phyloP scores from a whole-genome alignment of 2,113 vertebrate genomes.

The Macquaria australasica region DNA sequence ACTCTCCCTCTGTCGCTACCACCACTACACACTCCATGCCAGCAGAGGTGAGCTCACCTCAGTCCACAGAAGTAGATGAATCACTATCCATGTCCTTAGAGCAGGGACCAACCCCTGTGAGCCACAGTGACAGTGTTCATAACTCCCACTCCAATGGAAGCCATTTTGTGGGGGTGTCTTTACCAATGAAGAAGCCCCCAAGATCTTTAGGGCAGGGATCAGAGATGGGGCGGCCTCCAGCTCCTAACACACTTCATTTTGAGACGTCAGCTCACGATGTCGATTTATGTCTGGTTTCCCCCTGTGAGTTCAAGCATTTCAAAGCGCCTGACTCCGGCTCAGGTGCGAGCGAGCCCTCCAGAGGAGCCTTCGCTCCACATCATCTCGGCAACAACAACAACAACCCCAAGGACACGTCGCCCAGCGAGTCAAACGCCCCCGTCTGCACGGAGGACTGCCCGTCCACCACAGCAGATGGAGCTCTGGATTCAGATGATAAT shows the following conservation, averaged over 20 bases:
- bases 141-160: conserved; percentile 72
- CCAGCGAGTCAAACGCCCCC: conserved; percentile 89
- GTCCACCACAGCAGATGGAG: conserved; percentile 86
- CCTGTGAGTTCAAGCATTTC: conserved; percentile 95
- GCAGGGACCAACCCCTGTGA: conserved; percentile 87
- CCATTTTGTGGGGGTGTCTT: conserved; percentile 81
- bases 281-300: conserved; percentile 95
- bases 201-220: conserved; percentile 75
- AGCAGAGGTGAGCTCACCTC: conserved; percentile 94
- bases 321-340: conserved; percentile 81
- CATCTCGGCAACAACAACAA: conserved; percentile 59
- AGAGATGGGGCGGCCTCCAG: conserved; percentile 71
- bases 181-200: conserved; percentile 86
- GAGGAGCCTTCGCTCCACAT: conserved; percentile 81
- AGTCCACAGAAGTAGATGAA: conserved; percentile 97
- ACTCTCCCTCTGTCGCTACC: conserved; percentile 86
- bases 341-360: conserved; percentile 85
- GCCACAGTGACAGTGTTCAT: conserved; percentile 68
- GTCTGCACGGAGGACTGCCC: conserved; percentile 87
- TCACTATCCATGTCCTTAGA: conserved; percentile 95
- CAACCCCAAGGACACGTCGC: conserved; percentile 80
- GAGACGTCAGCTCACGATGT: conserved; percentile 89
- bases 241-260: conserved; percentile 56
- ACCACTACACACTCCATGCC: conserved; percentile 89
- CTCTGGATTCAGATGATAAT: conserved; percentile 91